Conservation (phyloP, 1,140 invertebrate species). For the Cataglyphis hispanica region DNA sequence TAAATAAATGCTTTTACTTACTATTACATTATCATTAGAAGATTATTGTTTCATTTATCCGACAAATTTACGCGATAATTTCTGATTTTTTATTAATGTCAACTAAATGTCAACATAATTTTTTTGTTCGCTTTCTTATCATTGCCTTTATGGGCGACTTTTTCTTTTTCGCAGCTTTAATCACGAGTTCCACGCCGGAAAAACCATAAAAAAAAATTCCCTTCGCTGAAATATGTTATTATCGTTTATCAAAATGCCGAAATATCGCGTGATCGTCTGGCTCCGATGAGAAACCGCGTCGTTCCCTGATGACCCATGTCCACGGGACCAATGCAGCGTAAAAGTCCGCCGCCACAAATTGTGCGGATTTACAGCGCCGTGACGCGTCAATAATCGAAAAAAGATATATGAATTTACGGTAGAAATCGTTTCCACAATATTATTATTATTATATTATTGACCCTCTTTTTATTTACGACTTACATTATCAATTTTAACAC, state of each 20-base stretch:
- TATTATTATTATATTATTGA: background rate
- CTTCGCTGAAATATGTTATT: conserved; percentile 52
- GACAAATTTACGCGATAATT: background rate
- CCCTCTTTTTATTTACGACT: background rate
- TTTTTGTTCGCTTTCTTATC: too few relatives aligned
- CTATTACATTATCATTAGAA: background rate
- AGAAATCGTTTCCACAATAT: background rate
- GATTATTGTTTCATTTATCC: background rate
- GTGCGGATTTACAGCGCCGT: conserved; percentile 33
- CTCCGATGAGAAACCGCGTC: conserved; percentile 18
- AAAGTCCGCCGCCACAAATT: conserved; percentile 52
- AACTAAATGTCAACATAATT: too few relatives aligned
- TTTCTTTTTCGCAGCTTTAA: conserved; percentile 25
- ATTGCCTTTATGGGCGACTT: background rate
- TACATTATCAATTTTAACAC: background rate
- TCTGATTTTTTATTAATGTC: background rate
- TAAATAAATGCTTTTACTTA: background rate
- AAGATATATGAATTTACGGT: conserved; percentile 26
- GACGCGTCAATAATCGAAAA: conserved; percentile 35
- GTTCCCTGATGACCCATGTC: conserved; percentile 46
- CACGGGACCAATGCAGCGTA: conserved; percentile 35
- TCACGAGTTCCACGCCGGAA: background rate
- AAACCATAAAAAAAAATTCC: conserved; percentile 36
- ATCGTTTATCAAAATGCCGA: conserved; percentile 57
- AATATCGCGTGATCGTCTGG: conserved; percentile 31